These are phyloP conservation scores for Dichetophora obliterata DNA, from an alignment of 2,888 invertebrate genomes.

Conservation along the genomic window DNA sequence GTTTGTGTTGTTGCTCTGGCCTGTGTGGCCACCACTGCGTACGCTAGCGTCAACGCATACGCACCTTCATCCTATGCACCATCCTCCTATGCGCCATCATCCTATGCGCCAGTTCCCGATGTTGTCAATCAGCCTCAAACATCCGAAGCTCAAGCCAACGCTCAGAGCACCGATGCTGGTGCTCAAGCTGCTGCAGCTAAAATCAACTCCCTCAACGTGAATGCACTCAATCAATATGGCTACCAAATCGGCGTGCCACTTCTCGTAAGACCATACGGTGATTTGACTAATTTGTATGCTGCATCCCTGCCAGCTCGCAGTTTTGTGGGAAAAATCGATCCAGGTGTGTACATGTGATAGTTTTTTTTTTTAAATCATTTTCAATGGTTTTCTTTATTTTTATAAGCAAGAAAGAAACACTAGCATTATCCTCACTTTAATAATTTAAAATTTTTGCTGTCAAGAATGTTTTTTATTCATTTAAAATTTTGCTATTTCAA, in stretches of 20 bases:
- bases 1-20: conserved; percentile 49
- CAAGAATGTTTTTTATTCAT: neutral
- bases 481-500: neutral
- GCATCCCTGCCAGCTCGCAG: conserved; percentile 64
- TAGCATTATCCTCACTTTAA: neutral
- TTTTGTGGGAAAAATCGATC: conserved; percentile 63
- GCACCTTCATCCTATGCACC: neutral
- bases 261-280: conserved; percentile 56
- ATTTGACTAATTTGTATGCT: conserved; percentile 58
- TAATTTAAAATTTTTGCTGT: too few relatives aligned
- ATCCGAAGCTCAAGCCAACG: conserved; percentile 58
- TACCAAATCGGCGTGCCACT: conserved; percentile 60
- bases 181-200: conserved; percentile 61
- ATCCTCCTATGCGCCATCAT: neutral
- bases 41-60: neutral
- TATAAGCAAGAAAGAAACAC: neutral
- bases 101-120: conserved; percentile 29
- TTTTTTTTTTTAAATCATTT: neutral
- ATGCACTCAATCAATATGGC: conserved; percentile 57
- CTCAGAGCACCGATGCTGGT: conserved; percentile 58
- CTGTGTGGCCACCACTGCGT: conserved; percentile 24
- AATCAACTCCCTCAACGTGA: conserved; percentile 55
- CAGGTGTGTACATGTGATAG: conserved; percentile 54
- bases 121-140: conserved; percentile 46
- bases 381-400: neutral